Evolutionary conservation across 2,113 vertebrate genomes (phyloP), one percentile per base, ranked within the genome.

Genomic region (Etheostoma cragini): DNA sequence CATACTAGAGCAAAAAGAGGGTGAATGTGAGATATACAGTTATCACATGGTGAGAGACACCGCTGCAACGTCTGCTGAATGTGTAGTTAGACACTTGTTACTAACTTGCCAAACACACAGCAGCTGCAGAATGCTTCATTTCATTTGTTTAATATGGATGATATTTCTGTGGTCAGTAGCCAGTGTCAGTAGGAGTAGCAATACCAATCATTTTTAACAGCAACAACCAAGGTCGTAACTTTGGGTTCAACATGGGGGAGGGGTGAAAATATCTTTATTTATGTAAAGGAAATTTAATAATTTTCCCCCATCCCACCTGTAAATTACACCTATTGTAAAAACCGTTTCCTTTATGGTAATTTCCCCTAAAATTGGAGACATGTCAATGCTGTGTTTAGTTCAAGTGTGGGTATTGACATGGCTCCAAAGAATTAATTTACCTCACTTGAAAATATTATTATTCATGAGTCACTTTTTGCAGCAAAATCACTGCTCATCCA

Each of bases 401-500:
- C 75, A 73, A 86, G 45, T 30, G 62, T 63, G 38, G 67, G 75
- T 69, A 84, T 75, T 83, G 84, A 84, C 73, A 83, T 33, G 6
- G 69, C 6, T 56, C 82, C 83, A 85, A 83, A 88, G 70, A 91
- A 88, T 88, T 82, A 75, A 90, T 91, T 90, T 84, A 78, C 50
- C 53, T 50, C 67, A 52, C 78, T 86, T 70, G 72, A 83, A 89
- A 88, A 81, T 63, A 80, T 90, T 73, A 89, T 88, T 88, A 90
- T 89, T 91, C 83, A 92, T 86, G 87, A 90, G 76, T 89, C 82
- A 90, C 89, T 86, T 87, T 87, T 90, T 67, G 75, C 85, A 78
- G 79, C 75, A 73, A 83, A 85, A 83, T 75, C 73, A 88, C 60
- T 73, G 88, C 88, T 89, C 79, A 83, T 84, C 84, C 82, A 72